phyloP scores from a whole-genome alignment of 2,113 vertebrate species.

The Chiloscyllium plagiosum region DNA sequence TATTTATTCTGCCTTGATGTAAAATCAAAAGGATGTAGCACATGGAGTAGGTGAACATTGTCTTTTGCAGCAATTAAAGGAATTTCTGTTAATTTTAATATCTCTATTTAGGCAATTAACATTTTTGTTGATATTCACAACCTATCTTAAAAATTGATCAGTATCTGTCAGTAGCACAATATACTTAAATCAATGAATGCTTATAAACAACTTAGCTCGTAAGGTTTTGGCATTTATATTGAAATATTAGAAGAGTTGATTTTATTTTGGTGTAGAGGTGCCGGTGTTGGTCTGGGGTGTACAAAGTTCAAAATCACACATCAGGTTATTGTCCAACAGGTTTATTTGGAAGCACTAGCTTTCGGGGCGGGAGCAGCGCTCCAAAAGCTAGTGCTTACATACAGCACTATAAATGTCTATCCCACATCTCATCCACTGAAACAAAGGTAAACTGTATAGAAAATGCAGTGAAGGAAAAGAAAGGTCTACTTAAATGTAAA shows the following conservation, averaged over 20 bases:
- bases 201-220: too few species aligned
- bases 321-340: too few species aligned
- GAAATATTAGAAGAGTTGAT: too few species aligned
- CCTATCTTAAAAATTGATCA: too few species aligned
- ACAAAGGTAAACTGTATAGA: neutral
- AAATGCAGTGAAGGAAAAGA: neutral
- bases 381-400: neutral
- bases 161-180: too few species aligned
- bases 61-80: neutral
- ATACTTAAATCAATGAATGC: too few species aligned
- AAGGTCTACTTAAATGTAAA: neutral
- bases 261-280: too few species aligned
- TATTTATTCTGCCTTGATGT: neutral
- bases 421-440: neutral
- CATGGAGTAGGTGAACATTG: neutral
- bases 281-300: too few species aligned
- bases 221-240: too few species aligned
- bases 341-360: too few species aligned
- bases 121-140: neutral
- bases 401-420: neutral
- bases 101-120: neutral
- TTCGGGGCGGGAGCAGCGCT: too few species aligned
- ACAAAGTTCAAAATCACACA: too few species aligned
- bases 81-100: neutral
- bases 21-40: neutral